phyloP scores from a whole-genome alignment of 1,140 invertebrate species.

The Drosophila leontia region DNA sequence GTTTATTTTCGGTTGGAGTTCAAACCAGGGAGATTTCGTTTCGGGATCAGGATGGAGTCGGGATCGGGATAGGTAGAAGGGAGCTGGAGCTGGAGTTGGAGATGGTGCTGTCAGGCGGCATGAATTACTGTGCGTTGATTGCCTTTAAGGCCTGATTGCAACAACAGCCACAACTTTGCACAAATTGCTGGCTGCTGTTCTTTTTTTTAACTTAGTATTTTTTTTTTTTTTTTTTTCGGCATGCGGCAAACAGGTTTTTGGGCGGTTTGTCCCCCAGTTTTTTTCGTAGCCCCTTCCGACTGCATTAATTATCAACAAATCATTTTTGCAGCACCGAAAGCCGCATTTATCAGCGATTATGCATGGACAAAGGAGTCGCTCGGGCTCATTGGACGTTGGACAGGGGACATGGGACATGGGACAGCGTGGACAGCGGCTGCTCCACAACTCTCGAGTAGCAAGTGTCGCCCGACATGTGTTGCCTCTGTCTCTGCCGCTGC shows the following conservation, averaged over 20 bases:
- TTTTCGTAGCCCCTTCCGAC: constrained; percentile 23
- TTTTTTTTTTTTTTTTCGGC: constrained; percentile 27
- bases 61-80: constrained; percentile 1
- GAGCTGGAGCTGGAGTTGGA: constrained; percentile 9
- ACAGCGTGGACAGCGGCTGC: constrained; percentile 2
- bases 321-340: constrained; percentile 79
- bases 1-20: constrained; percentile 27
- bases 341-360: constrained; percentile 81
- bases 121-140: constrained; percentile 83
- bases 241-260: constrained; percentile 63
- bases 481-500: not conserved
- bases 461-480: constrained; percentile 79
- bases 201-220: constrained; percentile 31
- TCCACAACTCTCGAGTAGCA: constrained; percentile 32
- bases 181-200: constrained; percentile 70
- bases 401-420: constrained; percentile 6
- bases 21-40: constrained; percentile 3
- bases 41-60: not conserved
- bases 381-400: constrained; percentile 27
- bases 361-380: constrained; percentile 50
- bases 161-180: constrained; percentile 46
- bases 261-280: constrained; percentile 45
- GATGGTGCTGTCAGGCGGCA: constrained; percentile 57
- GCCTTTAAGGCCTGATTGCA: constrained; percentile 79
- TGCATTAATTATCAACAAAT: constrained; percentile 84